A percentile compares a stretch with the other conserved stretches of the same genome.
Conservation (phyloP, 1,140 invertebrate species). For the Caenorhabditis latens region DNA sequence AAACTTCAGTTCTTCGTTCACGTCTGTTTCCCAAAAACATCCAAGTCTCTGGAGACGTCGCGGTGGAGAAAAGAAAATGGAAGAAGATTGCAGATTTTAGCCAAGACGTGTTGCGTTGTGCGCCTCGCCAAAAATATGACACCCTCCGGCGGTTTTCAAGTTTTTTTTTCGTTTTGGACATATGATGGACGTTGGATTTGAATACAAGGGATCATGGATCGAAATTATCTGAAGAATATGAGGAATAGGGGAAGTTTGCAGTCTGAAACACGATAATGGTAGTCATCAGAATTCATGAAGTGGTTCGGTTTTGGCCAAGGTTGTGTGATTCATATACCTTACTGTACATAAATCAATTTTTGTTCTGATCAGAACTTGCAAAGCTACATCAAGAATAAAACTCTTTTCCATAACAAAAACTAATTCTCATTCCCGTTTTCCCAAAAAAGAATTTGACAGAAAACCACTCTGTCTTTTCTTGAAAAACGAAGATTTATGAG, state of each 20-base stretch:
- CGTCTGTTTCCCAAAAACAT: constrained; percentile 38
- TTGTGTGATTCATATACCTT: too few relatives aligned
- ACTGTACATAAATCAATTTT: too few relatives aligned
- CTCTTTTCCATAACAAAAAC: too few relatives aligned
- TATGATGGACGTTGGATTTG: constrained; percentile 9
- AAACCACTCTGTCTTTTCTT: constrained; percentile 12
- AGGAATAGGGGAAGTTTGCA: not conserved
- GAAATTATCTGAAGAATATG: not conserved
- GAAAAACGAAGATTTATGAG: constrained; percentile 46
- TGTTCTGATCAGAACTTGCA: too few relatives aligned
- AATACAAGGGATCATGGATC: not conserved
- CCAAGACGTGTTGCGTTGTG: constrained; percentile 47
- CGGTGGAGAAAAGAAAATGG: constrained; percentile 34
- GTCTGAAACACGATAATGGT: not conserved
- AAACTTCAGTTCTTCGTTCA: not conserved
- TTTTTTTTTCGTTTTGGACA: constrained; percentile 39
- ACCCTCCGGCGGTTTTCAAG: constrained; percentile 45
- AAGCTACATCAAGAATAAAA: too few relatives aligned
- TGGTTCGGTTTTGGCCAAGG: too few relatives aligned
- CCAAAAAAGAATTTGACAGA: not conserved
- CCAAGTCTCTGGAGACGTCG: constrained; percentile 28
- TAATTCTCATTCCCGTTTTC: not conserved
- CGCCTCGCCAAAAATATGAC: constrained; percentile 35
- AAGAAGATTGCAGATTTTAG: constrained; percentile 42
- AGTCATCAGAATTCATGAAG: too few relatives aligned